Base-by-base conservation (phyloP, 2,113 vertebrate species). In the Coregonus clupeaformis region DNA sequence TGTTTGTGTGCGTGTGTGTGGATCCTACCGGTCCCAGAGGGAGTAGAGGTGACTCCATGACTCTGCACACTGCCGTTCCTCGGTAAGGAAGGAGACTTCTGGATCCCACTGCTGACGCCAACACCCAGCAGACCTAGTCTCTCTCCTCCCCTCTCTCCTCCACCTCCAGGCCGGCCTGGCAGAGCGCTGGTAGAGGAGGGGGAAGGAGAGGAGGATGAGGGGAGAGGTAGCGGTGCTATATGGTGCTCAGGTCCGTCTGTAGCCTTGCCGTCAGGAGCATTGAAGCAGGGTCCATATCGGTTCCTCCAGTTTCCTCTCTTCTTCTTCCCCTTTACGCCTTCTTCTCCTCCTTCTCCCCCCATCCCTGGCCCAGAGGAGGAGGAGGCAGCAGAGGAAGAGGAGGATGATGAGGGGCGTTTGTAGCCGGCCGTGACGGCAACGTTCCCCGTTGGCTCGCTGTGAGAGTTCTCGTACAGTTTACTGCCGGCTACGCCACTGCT, bases 81-180 rank as follows among this genome's bases (percentile, higher is more conserved):
- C 92, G 97, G 96, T 88, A 98, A 94, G 13, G 97, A 96, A 36
- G 96, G 96, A 71, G 97, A 98, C 89, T 97, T 98, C 79, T 99
- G 97, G 86, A 96, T 88, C 72, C 89, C 86, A 67, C 79, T 88
- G 73, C 94, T 91, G 84, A 94, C 95, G 75, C 95, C 94, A 88
- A 94, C 90, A 89, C 93, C 80, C 74, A 95, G 95, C 91, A 92
- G 92, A 89, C 91, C 93, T 92, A 94, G 85, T 36, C 36, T 36
- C 32, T 36, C 32, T 95, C 96, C 85, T 73, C 77, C 88, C 27
- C 36, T 36, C 36, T 42, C 36, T 2, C 78, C 85, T 1, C 77
- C 73, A 60, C 87, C 89, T 5, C 78, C 85, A 81, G 90, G 74
- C 5, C 89, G 81, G 18, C 86, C 94, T 74, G 95, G 94, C n/a